Percentiles rank a stretch among this genome's conserved stretches.
These are phyloP conservation scores for Callospermophilus lateralis DNA, from an alignment of 2,113 vertebrate species.

Conservation along the genomic window DNA sequence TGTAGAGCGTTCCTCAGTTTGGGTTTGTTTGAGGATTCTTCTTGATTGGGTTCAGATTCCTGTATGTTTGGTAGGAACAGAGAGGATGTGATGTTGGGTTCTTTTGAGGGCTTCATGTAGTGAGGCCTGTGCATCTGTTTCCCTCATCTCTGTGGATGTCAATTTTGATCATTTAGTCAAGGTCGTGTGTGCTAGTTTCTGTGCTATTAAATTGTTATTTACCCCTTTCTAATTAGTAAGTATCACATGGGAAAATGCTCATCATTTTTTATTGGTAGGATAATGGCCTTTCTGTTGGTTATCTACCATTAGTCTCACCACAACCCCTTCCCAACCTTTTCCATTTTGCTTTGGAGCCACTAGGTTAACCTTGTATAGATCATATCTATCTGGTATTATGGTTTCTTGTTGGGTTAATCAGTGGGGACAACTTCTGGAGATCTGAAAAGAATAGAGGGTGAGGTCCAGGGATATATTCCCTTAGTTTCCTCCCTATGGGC, in stretches of 20 bases:
- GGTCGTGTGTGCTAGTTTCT: neutral
- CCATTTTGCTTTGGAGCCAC: neutral
- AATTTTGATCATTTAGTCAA: neutral
- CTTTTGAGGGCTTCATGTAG: neutral
- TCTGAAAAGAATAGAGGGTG: neutral
- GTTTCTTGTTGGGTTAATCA: neutral
- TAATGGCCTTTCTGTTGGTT: neutral
- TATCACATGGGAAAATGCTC: neutral
- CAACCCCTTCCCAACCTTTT: neutral
- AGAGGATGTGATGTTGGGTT: neutral
- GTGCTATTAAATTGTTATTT: neutral
- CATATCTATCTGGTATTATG: neutral
- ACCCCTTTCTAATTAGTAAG: neutral
- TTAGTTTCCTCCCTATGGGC: neutral
- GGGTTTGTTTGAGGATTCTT: constrained; percentile 10
- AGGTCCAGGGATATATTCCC: neutral
- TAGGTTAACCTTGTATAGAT: neutral
- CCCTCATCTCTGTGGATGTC: neutral
- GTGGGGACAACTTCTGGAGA: neutral
- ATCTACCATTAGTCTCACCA: neutral
- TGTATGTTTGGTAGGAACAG: neutral
- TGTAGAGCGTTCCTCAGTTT: neutral
- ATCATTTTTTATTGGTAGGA: neutral
- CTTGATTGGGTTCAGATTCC: neutral
- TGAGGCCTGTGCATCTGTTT: neutral